Conservation (phyloP, 2,797 vertebrate species). For the Psittacula derbiana region DNA sequence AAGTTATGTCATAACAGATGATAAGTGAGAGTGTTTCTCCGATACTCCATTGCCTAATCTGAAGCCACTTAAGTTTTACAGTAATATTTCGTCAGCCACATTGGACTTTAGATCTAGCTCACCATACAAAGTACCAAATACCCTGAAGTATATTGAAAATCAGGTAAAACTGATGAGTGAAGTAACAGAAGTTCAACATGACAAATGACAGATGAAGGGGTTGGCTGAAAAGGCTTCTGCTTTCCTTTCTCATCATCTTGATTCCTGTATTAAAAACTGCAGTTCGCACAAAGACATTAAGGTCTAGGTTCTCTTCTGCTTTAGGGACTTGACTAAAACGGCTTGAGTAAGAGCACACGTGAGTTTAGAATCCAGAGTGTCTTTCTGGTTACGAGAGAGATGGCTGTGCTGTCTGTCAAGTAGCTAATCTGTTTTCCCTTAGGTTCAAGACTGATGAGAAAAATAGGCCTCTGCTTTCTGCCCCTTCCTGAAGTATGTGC, state of each 20-base stretch:
- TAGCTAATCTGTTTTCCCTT: background rate
- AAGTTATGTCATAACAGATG: background rate
- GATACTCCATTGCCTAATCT: background rate
- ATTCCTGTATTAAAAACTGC: background rate
- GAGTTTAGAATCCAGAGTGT: background rate
- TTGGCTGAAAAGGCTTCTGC: background rate
- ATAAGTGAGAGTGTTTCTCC: background rate
- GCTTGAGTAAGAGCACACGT: accelerated
- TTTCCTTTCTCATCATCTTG: background rate
- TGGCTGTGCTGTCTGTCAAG: background rate
- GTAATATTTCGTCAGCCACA: background rate
- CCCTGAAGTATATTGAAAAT: constrained; percentile 2
- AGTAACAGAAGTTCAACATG: background rate
- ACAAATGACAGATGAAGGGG: background rate
- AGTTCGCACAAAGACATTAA: background rate
- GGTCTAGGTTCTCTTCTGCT: background rate
- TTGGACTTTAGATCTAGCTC: background rate
- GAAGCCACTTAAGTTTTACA: constrained; percentile 2
- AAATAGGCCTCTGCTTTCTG: background rate
- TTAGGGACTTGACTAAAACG: background rate
- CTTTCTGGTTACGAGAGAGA: background rate
- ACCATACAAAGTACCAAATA: background rate
- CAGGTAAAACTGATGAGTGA: background rate
- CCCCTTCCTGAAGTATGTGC: accelerated
- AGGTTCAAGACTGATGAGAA: background rate